Evolutionary conservation across 1,140 invertebrate species (phyloP).

Genomic region (Ceratosolen solmsi): DNA sequence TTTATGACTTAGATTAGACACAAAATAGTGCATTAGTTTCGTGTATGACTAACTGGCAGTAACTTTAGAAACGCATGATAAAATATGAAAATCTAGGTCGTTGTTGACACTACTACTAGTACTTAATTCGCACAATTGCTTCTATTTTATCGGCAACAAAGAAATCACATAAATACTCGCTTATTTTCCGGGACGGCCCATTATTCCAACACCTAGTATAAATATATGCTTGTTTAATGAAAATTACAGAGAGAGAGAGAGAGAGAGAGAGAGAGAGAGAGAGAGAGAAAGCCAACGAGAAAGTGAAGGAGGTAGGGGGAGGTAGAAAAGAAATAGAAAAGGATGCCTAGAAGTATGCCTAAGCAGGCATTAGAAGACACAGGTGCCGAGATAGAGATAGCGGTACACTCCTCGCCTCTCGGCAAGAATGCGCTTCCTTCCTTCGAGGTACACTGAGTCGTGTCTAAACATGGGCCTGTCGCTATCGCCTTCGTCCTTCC

Average conservation of each 20-base stretch:
- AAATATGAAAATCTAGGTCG: neutral
- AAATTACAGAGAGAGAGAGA: no score
- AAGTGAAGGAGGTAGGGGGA: no score
- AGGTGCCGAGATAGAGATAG: constrained; percentile 1
- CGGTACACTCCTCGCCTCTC: constrained; percentile 49
- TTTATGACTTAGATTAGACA: neutral
- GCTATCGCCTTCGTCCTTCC: constrained; percentile 10
- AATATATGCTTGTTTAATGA: no score
- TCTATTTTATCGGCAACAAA: neutral
- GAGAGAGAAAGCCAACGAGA: no score
- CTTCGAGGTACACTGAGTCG: constrained; percentile 57
- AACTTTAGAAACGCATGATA: neutral
- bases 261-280: no score
- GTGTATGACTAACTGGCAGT: neutral
- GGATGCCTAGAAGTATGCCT: no score
- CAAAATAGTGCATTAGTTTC: neutral
- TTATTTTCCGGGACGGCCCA: neutral
- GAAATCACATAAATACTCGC: neutral
- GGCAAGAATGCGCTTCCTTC: constrained; percentile 69
- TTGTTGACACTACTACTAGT: no score
- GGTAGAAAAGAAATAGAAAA: no score
- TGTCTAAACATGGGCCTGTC: constrained; percentile 63
- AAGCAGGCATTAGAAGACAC: no score
- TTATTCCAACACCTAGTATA: neutral
- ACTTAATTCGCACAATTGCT: neutral